Conservation (phyloP, 2,797 vertebrate genomes). For the Chaetophractus vellerosus region DNA sequence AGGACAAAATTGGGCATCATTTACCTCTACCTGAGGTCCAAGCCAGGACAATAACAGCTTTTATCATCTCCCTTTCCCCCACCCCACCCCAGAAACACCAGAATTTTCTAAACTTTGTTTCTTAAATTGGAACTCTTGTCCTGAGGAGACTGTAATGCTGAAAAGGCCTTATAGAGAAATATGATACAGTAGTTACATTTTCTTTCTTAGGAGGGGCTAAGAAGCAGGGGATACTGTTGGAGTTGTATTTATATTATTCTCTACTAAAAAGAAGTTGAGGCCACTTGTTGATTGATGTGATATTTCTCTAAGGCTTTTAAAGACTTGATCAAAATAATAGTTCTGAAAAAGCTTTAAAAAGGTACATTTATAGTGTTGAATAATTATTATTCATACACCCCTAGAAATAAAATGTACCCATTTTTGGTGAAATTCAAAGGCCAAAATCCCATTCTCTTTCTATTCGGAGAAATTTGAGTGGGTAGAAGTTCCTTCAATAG, state of each 20-base stretch:
- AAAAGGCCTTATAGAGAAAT: neutral
- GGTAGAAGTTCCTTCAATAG: neutral
- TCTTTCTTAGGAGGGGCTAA: neutral
- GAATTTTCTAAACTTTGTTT: neutral
- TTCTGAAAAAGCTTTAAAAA: neutral
- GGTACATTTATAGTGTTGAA: neutral
- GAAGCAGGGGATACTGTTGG: neutral
- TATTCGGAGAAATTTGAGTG: neutral
- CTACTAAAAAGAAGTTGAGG: neutral
- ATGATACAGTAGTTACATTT: neutral
- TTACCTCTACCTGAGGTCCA: neutral
- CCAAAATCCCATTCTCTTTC: neutral
- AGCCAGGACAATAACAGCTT: neutral
- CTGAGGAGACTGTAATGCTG: neutral
- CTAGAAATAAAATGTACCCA: neutral
- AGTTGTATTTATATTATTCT: neutral
- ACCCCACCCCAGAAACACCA: neutral
- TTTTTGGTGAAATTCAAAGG: neutral
- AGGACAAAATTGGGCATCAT: neutral
- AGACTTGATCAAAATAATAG: constrained; percentile 18
- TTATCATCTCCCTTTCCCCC: neutral
- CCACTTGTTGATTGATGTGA: neutral
- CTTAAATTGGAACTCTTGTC: neutral
- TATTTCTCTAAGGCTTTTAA: neutral
- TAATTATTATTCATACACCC: neutral